Evolutionary conservation across 2,113 vertebrate genomes (phyloP), one percentile per base, ranked within the genome.

Genomic region (Platycercus adscitus): DNA sequence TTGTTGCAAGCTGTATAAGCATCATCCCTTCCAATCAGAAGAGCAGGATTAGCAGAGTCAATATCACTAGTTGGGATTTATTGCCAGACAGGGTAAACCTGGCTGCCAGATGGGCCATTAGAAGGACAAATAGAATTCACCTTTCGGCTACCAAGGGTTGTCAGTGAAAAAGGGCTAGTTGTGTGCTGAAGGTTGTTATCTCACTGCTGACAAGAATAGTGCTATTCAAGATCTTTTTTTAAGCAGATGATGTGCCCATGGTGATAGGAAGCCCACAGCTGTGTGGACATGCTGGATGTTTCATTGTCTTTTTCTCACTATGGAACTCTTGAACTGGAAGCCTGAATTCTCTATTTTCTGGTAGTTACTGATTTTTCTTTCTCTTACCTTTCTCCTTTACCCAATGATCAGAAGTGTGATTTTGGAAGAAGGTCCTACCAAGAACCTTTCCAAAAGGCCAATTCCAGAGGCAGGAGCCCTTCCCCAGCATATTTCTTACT

Each of bases 1-100:
- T 37, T 3, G 5, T 39, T 2, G 1, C 20, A 56, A 72, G 29
- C n/a, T 1, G 0, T 8, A 33, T 16, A 71, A 16, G 4, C 26
- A 79, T 60, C 8, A 6, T 75, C 15, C 10, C 6, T 39, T 85
- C 14, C n/a, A 44, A 11, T 7, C 17, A 52, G 49, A 61, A 13
- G 9, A 63, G 77, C 31, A 46, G 44, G 61, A 31, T 61, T 18
- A 31, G 17, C 35, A 93, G 55, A 46, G 14, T 24, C 11, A 11
- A 7, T 79, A 46, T 52, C 4, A 2, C 3, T 28, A 1, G 12
- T 2, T 63, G 26, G 21, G 47, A 33, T 75, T 87, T 85, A 31
- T 17, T 81, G 39, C 7, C 31, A 72, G 47, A 17, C 17, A 72
- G 33, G 28, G n/a, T 13, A 76, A 76, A 60, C 7, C 16, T 53